phyloP scores from a whole-genome alignment of 2,888 invertebrate species.

The Drosophila meridiana region DNA sequence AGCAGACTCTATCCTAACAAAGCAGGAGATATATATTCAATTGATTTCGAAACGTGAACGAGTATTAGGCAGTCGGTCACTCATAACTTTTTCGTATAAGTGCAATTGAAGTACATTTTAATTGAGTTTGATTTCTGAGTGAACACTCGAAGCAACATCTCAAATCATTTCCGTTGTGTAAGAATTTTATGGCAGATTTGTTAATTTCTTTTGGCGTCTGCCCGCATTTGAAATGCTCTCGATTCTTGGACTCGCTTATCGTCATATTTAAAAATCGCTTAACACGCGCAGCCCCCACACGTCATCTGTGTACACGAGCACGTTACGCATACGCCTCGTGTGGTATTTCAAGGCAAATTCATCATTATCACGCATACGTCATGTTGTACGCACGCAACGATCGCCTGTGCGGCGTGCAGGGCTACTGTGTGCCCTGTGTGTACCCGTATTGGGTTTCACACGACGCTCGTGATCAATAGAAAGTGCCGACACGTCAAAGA shows the following conservation, averaged over 20 bases:
- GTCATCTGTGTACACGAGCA: constrained; percentile 35
- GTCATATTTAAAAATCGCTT: constrained; percentile 19
- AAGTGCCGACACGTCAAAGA: constrained; percentile 48
- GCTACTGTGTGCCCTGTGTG: constrained; percentile 32
- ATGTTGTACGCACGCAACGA: constrained; percentile 55
- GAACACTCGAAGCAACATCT: neutral
- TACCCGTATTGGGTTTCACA: constrained; percentile 67
- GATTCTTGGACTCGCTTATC: constrained; percentile 15
- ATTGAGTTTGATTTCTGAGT: neutral
- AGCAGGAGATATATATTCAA: neutral
- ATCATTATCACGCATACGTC: constrained; percentile 70
- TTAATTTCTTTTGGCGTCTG: constrained; percentile 1
- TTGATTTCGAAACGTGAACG: neutral
- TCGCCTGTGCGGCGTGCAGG: neutral
- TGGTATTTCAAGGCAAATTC: constrained; percentile 59
- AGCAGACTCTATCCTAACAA: neutral
- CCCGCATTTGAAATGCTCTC: constrained; percentile 15
- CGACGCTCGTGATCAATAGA: constrained; percentile 66
- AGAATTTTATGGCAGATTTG: neutral
- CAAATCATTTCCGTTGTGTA: neutral
- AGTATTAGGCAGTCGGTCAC: neutral
- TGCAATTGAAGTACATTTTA: neutral
- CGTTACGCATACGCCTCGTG: constrained; percentile 63
- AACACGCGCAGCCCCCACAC: constrained; percentile 19
- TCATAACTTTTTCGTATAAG: neutral